Evolutionary conservation across 2,888 invertebrate genomes (phyloP).

Genomic region (Agrochola lota): DNA sequence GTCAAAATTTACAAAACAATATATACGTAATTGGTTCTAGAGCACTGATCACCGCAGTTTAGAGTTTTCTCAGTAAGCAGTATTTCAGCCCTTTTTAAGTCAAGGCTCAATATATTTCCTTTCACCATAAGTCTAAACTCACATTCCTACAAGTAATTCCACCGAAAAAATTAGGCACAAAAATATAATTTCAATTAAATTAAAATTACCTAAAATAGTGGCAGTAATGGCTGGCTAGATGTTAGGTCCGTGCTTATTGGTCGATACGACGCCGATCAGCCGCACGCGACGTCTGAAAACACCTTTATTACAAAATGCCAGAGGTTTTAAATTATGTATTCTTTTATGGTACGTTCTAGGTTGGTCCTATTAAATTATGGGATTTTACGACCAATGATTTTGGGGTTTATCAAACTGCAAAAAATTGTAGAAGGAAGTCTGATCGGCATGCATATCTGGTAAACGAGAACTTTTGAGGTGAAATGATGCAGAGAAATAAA

Average conservation of each 20-base stretch:
- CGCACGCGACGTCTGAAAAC: conserved; percentile 49
- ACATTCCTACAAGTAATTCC: conserved; percentile 34
- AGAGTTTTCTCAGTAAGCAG: not conserved
- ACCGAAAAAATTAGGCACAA: conserved; percentile 29
- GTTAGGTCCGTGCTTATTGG: conserved; percentile 30
- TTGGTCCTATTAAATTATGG: not conserved
- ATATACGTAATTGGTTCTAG: too few relatives aligned
- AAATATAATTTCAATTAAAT: conserved; percentile 61
- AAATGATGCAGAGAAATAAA: too few relatives aligned
- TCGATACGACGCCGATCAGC: conserved; percentile 40
- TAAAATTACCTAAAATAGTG: conserved; percentile 56
- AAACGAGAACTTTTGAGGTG: not conserved
- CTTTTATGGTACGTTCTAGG: not conserved
- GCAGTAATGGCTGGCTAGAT: conserved; percentile 30
- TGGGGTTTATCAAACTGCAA: not conserved
- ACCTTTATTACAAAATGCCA: not conserved
- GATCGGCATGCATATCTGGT: too few relatives aligned
- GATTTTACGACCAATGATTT: not conserved
- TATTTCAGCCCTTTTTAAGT: not conserved
- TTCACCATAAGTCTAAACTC: not conserved
- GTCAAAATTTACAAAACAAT: too few relatives aligned
- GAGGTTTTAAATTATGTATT: not conserved
- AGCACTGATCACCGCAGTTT: too few relatives aligned
- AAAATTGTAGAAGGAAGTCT: not conserved
- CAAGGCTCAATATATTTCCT: not conserved